Evolutionary conservation across 2,797 vertebrate species (phyloP).

Genomic region (Galago senegalensis): DNA sequence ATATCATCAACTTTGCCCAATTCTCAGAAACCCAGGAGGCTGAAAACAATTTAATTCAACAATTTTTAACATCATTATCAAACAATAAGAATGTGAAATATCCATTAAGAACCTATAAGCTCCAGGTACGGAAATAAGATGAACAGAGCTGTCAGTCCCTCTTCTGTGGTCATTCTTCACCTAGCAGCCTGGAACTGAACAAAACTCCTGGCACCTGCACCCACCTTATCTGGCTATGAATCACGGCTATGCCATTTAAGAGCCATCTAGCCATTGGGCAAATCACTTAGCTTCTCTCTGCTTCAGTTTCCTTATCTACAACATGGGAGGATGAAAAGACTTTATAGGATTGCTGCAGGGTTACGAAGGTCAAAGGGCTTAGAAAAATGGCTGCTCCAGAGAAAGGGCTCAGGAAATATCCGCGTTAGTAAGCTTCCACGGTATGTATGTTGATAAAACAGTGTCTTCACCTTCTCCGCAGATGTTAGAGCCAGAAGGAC

Average conservation of each 20-base stretch:
- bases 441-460: not conserved
- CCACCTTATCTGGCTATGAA: not conserved
- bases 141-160: not conserved
- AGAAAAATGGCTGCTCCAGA: not conserved
- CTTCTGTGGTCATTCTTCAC: not conserved
- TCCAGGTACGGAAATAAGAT: accelerated
- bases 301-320: not conserved
- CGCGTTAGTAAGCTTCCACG: not conserved
- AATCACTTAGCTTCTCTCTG: not conserved
- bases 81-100: not conserved
- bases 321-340: not conserved
- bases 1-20: not conserved
- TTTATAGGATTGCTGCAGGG: not conserved
- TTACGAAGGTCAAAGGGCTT: not conserved
- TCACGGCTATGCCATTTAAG: not conserved
- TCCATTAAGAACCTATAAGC: not conserved
- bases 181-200: not conserved
- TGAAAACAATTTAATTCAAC: not conserved
- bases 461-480: not conserved
- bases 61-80: not conserved
- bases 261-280: not conserved
- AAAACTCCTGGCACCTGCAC: not conserved
- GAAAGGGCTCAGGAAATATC: not conserved
- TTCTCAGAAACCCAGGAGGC: not conserved
- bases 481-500: not conserved